Base-by-base conservation (phyloP, 1,140 invertebrate genomes). In the Kradibia gibbosae region DNA sequence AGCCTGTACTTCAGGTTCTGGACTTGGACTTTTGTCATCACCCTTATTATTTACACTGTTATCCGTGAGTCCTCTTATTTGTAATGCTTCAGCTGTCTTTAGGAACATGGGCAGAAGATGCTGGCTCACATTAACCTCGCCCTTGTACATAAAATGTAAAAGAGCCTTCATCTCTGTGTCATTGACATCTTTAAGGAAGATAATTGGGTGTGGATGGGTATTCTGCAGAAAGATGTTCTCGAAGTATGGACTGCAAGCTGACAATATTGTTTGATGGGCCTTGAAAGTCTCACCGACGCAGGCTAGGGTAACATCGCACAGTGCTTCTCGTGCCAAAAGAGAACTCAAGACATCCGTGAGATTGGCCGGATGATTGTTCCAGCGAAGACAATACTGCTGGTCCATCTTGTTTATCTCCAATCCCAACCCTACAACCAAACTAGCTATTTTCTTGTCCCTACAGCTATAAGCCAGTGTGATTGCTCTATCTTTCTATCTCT, bases 171-270 rank as follows among this genome's bases (percentile, higher is more conserved):
- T 96, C 92, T 97, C 96, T 86, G 94, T 94, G 88, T 95, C 95
- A 91, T 96, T 94, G 86, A 97, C 95, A 94, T 97, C 96, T 94
- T 96, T 96, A 87, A 97, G 93, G 90, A 96, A 96, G 92, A 98
- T 96, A 88, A 97, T 97, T 67, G 96, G 96, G 92, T 98, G 96
- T 88, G 96, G 96, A 92, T 97, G 96, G 84, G 93, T 94, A 91
- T 97, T 98, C 92, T 96, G 95, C 86, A 97, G 93, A 91, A 98
- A 97, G 91, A 98, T 95, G 90, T 94, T 96, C 93, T 98, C 96
- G 92, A 98, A 98, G 93, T 98, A 98, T 77, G 97, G 96, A 92
- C 96, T 98, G 92, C 97, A 98, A 84, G 97, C 97, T 65, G 97
- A 98, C 74, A 98, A 92, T 90, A 98, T 97, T 79, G 96, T 96